Evolutionary conservation across 2,113 vertebrate species (phyloP), one percentile per base, ranked within the genome.

Genomic region (Collichthys lucidus): DNA sequence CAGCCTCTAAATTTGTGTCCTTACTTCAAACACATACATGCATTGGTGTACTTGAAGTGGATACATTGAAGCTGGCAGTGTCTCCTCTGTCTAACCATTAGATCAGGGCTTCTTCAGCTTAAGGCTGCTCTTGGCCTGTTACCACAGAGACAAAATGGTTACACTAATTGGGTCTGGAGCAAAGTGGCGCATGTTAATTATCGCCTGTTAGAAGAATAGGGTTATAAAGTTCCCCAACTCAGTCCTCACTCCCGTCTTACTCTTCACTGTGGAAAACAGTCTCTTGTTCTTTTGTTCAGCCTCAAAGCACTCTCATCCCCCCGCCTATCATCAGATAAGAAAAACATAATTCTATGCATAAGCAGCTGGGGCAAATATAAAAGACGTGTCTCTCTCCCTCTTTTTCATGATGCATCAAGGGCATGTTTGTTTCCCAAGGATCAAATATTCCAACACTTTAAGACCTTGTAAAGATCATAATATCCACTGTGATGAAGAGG

Each of bases 131-230:
- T 19, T 74, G 24, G 83, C 49, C 44, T 47, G 49, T 29, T 62
- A 59, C n/a, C 74, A 66, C 69, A 46, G 44, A 50, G 26, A 71
- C 68, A 56, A 46, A 57, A 72, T 31, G 56, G 1, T 50, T 29
- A 71, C 63, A 62, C 74, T 85, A 87, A 89, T 83, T 89, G 78
- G 74, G 66, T 80, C 68, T 82, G 77, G 22, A 86, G 61, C 46
- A 2, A 78, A 85, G 80, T 68, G 82, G 67, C 6, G 24, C 53
- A 17, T 79, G 74, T 80, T 91, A 87, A 93, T 91, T 91, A 89
- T 66, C 3, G 79, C 64, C 57, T 73, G 66, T 66, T 78, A 44
- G 56, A 76, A 50, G 26, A 84, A 72, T 9, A 50, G 31, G 59
- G 53, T 79, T 77, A 40, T 72, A 49, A 72, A 60, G 40, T 66